phyloP scores from a whole-genome alignment of 2,888 invertebrate genomes.

The Molanna angustata region DNA sequence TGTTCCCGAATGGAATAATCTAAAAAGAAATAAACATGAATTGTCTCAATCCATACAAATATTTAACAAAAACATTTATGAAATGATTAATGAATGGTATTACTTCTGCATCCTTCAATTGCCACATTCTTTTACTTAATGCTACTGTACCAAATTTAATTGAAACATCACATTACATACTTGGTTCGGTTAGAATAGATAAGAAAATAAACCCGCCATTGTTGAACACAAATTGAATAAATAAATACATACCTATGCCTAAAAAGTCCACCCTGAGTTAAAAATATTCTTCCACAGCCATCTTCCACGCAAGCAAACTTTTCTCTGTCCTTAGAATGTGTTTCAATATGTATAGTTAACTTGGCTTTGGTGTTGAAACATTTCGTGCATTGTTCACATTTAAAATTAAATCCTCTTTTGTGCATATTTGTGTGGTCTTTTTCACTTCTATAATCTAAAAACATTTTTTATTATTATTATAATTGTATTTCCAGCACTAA shows the following conservation, averaged over 20 bases:
- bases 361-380: constrained; percentile 31
- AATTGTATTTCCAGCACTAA: not conserved
- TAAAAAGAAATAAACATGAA: no score
- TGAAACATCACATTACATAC: no score
- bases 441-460: constrained; percentile 30
- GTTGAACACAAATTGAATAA: no score
- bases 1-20: no score
- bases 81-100: no score
- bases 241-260: constrained; percentile 22
- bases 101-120: no score
- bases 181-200: no score
- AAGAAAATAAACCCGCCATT: no score
- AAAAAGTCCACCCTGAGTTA: constrained; percentile 24
- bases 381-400: constrained; percentile 30
- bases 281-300: constrained; percentile 23
- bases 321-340: constrained; percentile 29
- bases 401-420: constrained; percentile 24
- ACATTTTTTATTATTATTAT: constrained; percentile 2
- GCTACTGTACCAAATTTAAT: no score
- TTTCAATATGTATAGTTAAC: constrained; percentile 25
- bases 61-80: no score
- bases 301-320: constrained; percentile 21
- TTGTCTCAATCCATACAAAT: no score
- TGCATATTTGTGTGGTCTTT: constrained; percentile 30
- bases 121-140: no score